Evolutionary conservation across 2,113 vertebrate genomes (phyloP).

Genomic region (Phyllostomus discolor): DNA sequence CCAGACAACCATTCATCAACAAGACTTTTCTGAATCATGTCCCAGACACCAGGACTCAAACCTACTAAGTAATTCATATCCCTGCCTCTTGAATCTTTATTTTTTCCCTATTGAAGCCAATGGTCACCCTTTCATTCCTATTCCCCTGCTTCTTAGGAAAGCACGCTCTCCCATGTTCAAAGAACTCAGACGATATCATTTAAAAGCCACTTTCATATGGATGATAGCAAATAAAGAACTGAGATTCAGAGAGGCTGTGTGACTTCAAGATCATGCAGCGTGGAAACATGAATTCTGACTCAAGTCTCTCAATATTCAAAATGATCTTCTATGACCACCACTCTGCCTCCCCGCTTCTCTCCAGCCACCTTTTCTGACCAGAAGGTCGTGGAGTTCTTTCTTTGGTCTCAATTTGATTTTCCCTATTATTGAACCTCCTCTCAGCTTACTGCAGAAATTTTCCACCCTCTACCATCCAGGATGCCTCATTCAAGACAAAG

Average conservation of each 20-base stretch:
- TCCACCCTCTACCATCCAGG: background rate
- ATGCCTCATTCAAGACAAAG: background rate
- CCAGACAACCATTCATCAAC: background rate
- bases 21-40: background rate
- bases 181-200: background rate
- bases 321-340: background rate
- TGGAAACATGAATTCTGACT: background rate
- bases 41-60: background rate
- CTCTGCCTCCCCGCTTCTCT: background rate
- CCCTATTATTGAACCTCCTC: background rate
- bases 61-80: background rate
- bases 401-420: background rate
- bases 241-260: background rate
- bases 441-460: background rate
- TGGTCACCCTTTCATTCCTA: background rate
- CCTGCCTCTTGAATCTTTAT: conserved; percentile 17
- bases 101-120: background rate
- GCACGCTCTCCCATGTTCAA: background rate
- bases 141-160: background rate
- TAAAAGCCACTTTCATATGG: background rate
- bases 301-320: background rate
- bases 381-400: background rate
- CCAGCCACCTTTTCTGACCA: background rate
- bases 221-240: background rate
- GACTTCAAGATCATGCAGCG: background rate